Evolutionary conservation across 2,797 vertebrate genomes (phyloP).

Genomic region (Gobionotothen gibberifrons): DNA sequence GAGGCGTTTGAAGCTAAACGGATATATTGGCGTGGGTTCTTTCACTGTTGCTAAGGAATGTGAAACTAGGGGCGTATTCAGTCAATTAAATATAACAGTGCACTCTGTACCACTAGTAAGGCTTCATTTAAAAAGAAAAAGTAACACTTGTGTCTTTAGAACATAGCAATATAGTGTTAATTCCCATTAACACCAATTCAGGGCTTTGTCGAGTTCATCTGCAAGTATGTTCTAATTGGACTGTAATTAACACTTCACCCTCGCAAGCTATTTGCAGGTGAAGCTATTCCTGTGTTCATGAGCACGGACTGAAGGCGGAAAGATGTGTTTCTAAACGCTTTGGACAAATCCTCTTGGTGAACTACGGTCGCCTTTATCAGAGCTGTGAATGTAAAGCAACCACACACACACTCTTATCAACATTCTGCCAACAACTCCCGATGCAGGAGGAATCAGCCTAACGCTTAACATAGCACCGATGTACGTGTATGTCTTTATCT

Average conservation of each 20-base stretch:
- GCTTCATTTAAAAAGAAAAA: background rate
- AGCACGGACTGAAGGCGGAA: background rate
- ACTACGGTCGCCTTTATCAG: background rate
- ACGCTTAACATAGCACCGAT: slow-evolving; percentile 16
- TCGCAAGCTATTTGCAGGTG: background rate
- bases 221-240: background rate
- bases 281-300: background rate
- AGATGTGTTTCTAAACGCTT: slow-evolving; percentile 5
- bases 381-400: slow-evolving; percentile 1
- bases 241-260: slow-evolving; percentile 19
- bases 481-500: slow-evolving; percentile 19
- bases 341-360: slow-evolving; percentile 16
- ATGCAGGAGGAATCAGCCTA: slow-evolving; percentile 5
- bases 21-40: slow-evolving; percentile 39
- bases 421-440: background rate
- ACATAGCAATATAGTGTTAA: slow-evolving; percentile 27
- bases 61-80: slow-evolving; percentile 24
- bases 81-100: slow-evolving; percentile 60
- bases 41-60: slow-evolving; percentile 41
- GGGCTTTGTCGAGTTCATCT: background rate
- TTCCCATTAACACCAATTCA: slow-evolving; percentile 25
- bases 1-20: slow-evolving; percentile 43
- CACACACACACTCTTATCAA: slow-evolving; percentile 29
- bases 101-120: slow-evolving; percentile 10
- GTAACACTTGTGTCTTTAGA: slow-evolving; percentile 38